Conservation (phyloP, 2,113 vertebrate genomes). For the Bubo scandiacus region DNA sequence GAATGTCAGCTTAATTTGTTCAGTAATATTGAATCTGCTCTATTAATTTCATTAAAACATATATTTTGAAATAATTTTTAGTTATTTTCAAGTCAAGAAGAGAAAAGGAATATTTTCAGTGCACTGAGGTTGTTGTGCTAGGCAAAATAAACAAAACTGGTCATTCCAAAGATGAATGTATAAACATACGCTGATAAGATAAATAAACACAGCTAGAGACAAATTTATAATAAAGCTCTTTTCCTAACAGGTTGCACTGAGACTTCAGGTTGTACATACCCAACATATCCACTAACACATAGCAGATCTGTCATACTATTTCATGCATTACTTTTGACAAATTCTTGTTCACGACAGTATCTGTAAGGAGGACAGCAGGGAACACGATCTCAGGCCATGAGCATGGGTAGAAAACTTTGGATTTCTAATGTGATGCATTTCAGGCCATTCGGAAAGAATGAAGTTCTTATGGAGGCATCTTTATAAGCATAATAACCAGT, state of each 20-base stretch:
- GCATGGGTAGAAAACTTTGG: neutral
- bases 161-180: neutral
- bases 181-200: neutral
- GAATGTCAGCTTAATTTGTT: neutral
- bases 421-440: neutral
- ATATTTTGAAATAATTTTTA: neutral
- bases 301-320: neutral
- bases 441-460: neutral
- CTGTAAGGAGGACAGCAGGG: neutral
- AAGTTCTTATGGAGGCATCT: neutral
- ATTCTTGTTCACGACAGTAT: neutral
- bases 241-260: neutral
- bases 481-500: neutral
- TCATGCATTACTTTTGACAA: neutral
- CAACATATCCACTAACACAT: fast-evolving
- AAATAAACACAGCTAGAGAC: neutral
- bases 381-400: fast-evolving
- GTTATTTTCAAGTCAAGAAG: neutral
- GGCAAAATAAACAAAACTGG: neutral
- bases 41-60: neutral
- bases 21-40: neutral
- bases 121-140: neutral
- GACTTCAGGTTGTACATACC: neutral
- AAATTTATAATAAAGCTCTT: neutral
- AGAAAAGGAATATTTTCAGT: neutral